These are phyloP conservation scores for Acanthis flammea DNA, from an alignment of 2,797 vertebrate species.

Conservation along the genomic window DNA sequence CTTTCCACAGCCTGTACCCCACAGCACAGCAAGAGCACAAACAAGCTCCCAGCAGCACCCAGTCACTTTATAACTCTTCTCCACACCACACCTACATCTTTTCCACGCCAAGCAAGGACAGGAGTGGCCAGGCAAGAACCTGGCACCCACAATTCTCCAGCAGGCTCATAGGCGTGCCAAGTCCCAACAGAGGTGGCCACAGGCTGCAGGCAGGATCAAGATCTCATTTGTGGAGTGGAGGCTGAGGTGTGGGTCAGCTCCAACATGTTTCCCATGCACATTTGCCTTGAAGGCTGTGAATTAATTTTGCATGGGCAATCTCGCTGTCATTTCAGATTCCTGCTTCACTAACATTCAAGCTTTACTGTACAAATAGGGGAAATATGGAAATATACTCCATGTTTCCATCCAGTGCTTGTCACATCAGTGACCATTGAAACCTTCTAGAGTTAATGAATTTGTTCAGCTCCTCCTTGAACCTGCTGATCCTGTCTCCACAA, in stretches of 20 bases:
- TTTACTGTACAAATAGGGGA: not conserved
- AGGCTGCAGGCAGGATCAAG: not conserved
- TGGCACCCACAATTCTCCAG: fast-evolving
- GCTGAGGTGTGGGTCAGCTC: not conserved
- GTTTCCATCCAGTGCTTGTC: not conserved
- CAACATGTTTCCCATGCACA: not conserved
- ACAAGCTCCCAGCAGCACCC: not conserved
- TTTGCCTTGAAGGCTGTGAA: not conserved
- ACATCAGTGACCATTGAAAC: not conserved
- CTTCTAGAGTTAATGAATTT: not conserved
- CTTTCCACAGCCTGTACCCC: fast-evolving
- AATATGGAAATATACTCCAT: not conserved
- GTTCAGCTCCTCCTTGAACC: not conserved
- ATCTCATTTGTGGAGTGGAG: not conserved
- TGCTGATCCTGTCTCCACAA: not conserved
- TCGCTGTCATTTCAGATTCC: not conserved
- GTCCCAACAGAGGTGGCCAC: fast-evolving
- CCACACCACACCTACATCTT: not conserved
- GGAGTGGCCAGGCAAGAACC: not conserved
- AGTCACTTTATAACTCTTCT: not conserved
- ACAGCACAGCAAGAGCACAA: not conserved
- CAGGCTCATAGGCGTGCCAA: not conserved
- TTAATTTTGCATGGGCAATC: not conserved
- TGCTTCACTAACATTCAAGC: not conserved
- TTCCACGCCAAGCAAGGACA: not conserved